Evolutionary conservation across 2,888 invertebrate species (phyloP).

Genomic region (Dynastes tityus): DNA sequence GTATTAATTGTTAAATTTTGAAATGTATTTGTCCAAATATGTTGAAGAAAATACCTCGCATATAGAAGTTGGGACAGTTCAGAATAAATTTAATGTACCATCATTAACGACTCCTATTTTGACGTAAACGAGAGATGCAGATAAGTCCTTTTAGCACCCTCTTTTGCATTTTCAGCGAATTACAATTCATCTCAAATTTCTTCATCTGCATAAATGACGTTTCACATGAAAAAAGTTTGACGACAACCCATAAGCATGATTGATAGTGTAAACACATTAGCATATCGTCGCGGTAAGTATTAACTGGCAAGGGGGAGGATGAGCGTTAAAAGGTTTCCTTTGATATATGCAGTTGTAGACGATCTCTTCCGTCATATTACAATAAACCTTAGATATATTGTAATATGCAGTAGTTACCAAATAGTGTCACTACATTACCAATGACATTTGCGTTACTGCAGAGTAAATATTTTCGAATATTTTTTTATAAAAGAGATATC

Average conservation of each 20-base stretch:
- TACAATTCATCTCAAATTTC: not conserved
- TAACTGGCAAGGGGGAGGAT: constrained; percentile 38
- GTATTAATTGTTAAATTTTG: too few relatives aligned
- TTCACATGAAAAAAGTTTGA: constrained; percentile 47
- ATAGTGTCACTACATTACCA: too few relatives aligned
- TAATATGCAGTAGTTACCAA: too few relatives aligned
- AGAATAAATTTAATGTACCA: too few relatives aligned
- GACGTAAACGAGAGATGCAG: not conserved
- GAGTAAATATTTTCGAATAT: too few relatives aligned
- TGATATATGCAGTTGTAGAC: constrained; percentile 32
- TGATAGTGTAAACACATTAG: constrained; percentile 56
- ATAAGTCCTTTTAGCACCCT: constrained; percentile 10
- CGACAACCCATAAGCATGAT: constrained; percentile 54
- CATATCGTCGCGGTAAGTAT: constrained; percentile 45
- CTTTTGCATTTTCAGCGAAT: not conserved
- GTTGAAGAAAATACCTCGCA: too few relatives aligned
- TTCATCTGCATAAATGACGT: constrained; percentile 23
- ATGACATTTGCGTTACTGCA: too few relatives aligned
- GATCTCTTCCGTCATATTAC: constrained; percentile 25
- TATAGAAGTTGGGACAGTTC: too few relatives aligned
- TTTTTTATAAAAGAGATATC: too few relatives aligned
- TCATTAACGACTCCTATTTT: too few relatives aligned
- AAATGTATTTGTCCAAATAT: too few relatives aligned
- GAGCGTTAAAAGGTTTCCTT: constrained; percentile 37
- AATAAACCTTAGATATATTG: not conserved